Evolutionary conservation across 2,113 vertebrate genomes (phyloP).

Genomic region (Oxygymnocypris stewartii): DNA sequence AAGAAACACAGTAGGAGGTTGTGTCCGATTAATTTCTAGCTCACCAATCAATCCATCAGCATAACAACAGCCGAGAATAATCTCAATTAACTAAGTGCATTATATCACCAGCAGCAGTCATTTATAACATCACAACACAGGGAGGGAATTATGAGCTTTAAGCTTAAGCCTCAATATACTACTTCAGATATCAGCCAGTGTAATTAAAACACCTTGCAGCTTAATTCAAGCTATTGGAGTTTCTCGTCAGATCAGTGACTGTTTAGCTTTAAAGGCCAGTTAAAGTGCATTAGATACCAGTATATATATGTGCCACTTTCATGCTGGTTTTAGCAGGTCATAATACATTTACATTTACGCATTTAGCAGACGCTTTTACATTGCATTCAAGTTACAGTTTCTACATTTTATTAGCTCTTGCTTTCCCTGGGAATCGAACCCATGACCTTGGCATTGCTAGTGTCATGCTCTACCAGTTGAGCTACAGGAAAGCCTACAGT

Average conservation of each 20-base stretch:
- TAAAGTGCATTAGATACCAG: neutral
- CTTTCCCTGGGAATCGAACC: too few species aligned
- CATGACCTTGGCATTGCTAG: too few species aligned
- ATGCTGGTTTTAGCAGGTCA: neutral
- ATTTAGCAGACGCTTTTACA: too few species aligned
- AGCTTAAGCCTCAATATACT: neutral
- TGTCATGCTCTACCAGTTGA: too few species aligned
- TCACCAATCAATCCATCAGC: conserved; percentile 1
- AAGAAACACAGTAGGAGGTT: neutral
- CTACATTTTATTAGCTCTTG: too few species aligned
- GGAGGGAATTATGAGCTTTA: neutral
- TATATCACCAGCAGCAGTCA: conserved; percentile 1
- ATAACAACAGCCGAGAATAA: neutral
- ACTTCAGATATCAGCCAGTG: neutral
- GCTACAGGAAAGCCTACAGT: too few species aligned
- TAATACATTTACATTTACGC: too few species aligned
- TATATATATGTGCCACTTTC: neutral
- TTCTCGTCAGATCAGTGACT: neutral
- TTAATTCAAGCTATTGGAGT: neutral
- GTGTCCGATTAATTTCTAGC: conserved; percentile 6
- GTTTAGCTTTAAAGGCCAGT: neutral
- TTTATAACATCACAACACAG: neutral
- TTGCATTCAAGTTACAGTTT: too few species aligned
- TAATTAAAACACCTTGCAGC: neutral
- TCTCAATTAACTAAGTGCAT: conserved; percentile 32